Evolutionary conservation across 1,140 invertebrate species (phyloP).

Genomic region (Heterodera carotae): DNA sequence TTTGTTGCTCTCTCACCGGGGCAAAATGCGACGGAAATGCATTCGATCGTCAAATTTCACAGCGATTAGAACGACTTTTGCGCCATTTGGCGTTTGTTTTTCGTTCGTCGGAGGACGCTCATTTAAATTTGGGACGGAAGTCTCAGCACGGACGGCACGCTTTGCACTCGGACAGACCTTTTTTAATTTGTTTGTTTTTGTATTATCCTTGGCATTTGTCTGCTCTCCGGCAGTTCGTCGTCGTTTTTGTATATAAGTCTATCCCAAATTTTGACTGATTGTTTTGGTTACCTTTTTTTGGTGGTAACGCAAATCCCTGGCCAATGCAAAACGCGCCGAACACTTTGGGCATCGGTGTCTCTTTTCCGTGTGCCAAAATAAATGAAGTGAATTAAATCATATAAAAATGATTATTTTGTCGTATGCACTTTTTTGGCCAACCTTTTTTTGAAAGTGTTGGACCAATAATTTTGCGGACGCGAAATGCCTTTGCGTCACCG

Average conservation of each 20-base stretch:
- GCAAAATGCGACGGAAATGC: neutral
- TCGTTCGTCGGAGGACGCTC: neutral
- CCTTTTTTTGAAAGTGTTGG: constrained; percentile 47
- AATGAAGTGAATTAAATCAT: neutral
- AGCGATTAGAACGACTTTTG: neutral
- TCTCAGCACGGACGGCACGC: neutral
- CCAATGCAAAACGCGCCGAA: constrained; percentile 32
- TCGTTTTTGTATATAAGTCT: neutral
- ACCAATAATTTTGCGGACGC: constrained; percentile 37
- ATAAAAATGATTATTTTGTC: neutral
- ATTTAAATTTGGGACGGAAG: neutral
- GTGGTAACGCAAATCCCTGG: constrained; percentile 48
- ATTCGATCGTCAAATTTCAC: neutral
- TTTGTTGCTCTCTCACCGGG: too few species aligned
- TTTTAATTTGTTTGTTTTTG: neutral
- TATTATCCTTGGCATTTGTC: neutral
- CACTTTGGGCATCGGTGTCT: constrained; percentile 30
- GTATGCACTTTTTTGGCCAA: neutral
- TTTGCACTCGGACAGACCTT: neutral
- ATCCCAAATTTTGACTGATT: neutral
- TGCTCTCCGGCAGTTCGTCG: neutral
- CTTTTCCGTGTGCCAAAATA: constrained; percentile 41
- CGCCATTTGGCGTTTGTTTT: neutral
- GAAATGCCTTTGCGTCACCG: constrained; percentile 15
- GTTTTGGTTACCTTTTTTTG: constrained; percentile 34